Evolutionary conservation across 1,140 invertebrate species (phyloP).

Genomic region (Littorina saxatilis): DNA sequence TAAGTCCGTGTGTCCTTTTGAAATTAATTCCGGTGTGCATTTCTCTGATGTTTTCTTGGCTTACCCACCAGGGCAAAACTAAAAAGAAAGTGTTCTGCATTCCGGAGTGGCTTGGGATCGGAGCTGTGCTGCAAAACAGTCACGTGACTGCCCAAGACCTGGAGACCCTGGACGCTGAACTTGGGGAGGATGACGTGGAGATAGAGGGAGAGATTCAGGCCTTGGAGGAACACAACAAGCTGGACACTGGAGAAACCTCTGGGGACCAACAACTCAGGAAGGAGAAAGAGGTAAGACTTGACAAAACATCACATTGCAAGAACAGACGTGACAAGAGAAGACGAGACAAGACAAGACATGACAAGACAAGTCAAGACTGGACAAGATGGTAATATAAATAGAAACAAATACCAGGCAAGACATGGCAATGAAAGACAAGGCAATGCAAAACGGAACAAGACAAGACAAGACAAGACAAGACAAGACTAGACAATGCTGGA

Average conservation of each 20-base stretch:
- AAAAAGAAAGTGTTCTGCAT: slow-evolving; percentile 4
- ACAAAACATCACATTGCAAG: too few species aligned
- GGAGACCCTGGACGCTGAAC: slow-evolving; percentile 9
- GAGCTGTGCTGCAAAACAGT: slow-evolving; percentile 26
- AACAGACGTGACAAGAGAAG: too few species aligned
- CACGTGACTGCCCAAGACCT: slow-evolving; percentile 31
- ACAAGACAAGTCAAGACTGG: too few species aligned
- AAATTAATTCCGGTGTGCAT: not conserved
- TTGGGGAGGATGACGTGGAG: slow-evolving; percentile 2
- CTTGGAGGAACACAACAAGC: slow-evolving; percentile 36
- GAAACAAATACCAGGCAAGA: too few species aligned
- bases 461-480: too few species aligned
- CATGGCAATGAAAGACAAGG: too few species aligned
- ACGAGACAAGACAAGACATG: too few species aligned
- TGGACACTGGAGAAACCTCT: slow-evolving; percentile 25
- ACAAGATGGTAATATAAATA: too few species aligned
- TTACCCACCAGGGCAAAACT: slow-evolving; percentile 11
- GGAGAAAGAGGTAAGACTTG: slow-evolving; percentile 45
- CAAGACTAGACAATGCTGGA: too few species aligned
- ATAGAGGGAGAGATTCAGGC: slow-evolving; percentile 19
- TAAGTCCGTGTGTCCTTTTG: too few species aligned
- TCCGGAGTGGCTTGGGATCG: slow-evolving; percentile 28
- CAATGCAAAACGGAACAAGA: too few species aligned
- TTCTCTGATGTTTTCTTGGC: not conserved
- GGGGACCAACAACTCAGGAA: slow-evolving; percentile 39